Evolutionary conservation across 2,888 invertebrate species (phyloP).

Genomic region (Tetranychus truncatus): DNA sequence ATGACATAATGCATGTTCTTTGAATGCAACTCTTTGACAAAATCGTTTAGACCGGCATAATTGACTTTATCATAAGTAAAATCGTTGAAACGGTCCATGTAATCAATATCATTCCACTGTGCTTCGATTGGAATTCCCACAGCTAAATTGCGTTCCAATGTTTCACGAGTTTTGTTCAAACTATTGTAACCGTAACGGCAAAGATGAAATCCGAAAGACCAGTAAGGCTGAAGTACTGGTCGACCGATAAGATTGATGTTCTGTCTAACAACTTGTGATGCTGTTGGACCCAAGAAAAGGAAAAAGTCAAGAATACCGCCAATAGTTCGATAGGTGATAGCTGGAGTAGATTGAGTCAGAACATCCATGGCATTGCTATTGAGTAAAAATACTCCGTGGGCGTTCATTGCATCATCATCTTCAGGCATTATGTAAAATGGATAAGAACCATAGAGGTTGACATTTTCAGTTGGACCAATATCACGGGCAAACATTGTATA

Average conservation of each 20-base stretch:
- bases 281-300: slow-evolving; percentile 55
- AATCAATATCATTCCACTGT: slow-evolving; percentile 59
- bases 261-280: slow-evolving; percentile 35
- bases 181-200: slow-evolving; percentile 48
- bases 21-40: slow-evolving; percentile 45
- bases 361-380: slow-evolving; percentile 74
- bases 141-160: slow-evolving; percentile 48
- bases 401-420: slow-evolving; percentile 29
- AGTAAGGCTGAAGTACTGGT: slow-evolving; percentile 66
- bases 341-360: slow-evolving; percentile 58
- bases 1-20: slow-evolving; percentile 56
- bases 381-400: slow-evolving; percentile 48
- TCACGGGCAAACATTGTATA: slow-evolving; percentile 4
- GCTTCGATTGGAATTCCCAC: slow-evolving; percentile 52
- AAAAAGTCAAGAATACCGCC: slow-evolving; percentile 65
- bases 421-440: slow-evolving; percentile 61
- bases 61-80: slow-evolving; percentile 50
- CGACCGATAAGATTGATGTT: slow-evolving; percentile 51
- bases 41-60: slow-evolving; percentile 47
- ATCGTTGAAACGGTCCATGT: slow-evolving; percentile 57
- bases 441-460: slow-evolving; percentile 55
- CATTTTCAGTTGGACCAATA: slow-evolving; percentile 17
- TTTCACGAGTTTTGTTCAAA: slow-evolving; percentile 44
- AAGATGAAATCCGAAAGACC: slow-evolving; percentile 71
- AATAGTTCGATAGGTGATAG: slow-evolving; percentile 58